phyloP scores from a whole-genome alignment of 2,888 invertebrate species.

The Tetropium fuscum region DNA sequence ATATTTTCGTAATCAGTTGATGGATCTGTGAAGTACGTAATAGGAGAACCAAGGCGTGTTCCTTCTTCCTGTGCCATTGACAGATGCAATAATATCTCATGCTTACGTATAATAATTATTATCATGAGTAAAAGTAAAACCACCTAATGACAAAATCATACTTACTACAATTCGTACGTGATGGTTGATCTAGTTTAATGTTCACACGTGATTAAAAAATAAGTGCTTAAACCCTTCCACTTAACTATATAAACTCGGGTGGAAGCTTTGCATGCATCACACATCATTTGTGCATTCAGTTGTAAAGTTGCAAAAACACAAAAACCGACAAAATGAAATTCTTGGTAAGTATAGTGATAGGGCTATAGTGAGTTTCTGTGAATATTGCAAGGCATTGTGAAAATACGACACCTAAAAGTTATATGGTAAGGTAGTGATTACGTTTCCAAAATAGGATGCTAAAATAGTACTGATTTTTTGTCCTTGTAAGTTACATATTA shows the following conservation, averaged over 20 bases:
- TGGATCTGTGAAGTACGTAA: too few relatives aligned
- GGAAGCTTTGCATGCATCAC: constrained; percentile 37
- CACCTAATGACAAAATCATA: constrained; percentile 40
- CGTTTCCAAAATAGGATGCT: not conserved
- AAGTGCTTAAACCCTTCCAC: constrained; percentile 49
- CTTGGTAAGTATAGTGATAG: constrained; percentile 42
- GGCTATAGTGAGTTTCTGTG: not conserved
- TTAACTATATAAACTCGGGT: constrained; percentile 43
- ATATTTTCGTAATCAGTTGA: too few relatives aligned
- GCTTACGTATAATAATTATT: constrained; percentile 18
- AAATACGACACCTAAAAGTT: not conserved
- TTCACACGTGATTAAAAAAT: constrained; percentile 50
- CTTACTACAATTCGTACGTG: constrained; percentile 43
- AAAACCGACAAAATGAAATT: constrained; percentile 42
- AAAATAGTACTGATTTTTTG: too few relatives aligned
- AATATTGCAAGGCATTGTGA: not conserved
- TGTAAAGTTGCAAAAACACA: constrained; percentile 27
- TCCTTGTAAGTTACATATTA: too few relatives aligned
- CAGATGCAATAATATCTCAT: constrained; percentile 7
- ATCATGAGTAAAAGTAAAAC: constrained; percentile 42
- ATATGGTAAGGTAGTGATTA: not conserved
- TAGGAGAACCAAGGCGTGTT: too few relatives aligned
- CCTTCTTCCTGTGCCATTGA: constrained; percentile 21
- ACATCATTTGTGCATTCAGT: constrained; percentile 43
- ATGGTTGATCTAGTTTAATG: constrained; percentile 50